Base-by-base conservation (phyloP, 2,888 invertebrate species). In the Amblyteles armatorius region DNA sequence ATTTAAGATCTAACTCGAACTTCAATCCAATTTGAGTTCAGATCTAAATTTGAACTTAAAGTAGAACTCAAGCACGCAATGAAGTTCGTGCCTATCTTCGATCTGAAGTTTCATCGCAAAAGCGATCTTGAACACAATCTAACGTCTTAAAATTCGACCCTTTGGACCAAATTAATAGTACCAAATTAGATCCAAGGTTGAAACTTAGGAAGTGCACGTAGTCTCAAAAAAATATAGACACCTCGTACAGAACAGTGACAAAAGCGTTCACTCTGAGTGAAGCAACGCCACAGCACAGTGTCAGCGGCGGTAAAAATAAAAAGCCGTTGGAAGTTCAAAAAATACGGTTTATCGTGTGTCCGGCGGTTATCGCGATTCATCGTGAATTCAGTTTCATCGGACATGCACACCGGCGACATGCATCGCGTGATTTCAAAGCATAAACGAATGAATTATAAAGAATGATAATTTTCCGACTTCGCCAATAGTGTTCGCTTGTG, bases 371-470 rank as follows among this genome's bases (percentile, higher is more conserved):
- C 60, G 26, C 22, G 22, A 60, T 60, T 11, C 29, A 60, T 29
- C 60, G n/a, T 60, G 60, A 26, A 26, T 60, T 29, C 60, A 26
- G 60, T 60, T 60, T 60, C 60, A 29, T 13, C 60, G 26, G 60
- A 29, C 60, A 60, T 60, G 60, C 60, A 13, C 22, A 60, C 26
- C 22, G 13, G 60, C 60, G 60, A 60, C 60, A 60, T 29, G 60
- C 60, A 60, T 60, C 22, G 60, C 60, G 60, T 60, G 60, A 60
- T 60, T 26, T 26, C 60, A 6, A 29, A 29, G 22, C 60, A 60
- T 60, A 29, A 60, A 29, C 60, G 60, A 29, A 60, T 60, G 60
- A 60, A 60, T 60, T 60, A 60, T 60, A 16, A 60, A 60, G 60
- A 60, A 60, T 60, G 26, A 60, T 60, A 60, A 60, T 60, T 29